Conservation (phyloP, 1,140 invertebrate species). For the Aphaenogaster floridana region DNA sequence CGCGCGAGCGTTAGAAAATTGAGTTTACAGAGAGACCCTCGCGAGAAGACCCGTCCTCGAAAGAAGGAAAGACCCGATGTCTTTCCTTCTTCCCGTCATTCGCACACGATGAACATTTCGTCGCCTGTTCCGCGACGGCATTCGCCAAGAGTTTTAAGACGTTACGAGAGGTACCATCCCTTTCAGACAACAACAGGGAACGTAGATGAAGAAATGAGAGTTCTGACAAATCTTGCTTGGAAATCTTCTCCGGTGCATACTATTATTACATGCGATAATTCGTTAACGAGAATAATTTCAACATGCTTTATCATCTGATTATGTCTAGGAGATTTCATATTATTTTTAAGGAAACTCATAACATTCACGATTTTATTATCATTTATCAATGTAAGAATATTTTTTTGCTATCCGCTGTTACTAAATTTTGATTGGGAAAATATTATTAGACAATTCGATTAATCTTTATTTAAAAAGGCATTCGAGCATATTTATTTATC, state of each 20-base stretch:
- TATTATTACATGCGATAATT: conserved; percentile 8
- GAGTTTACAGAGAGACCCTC: conserved; percentile 80
- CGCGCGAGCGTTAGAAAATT: conserved; percentile 78
- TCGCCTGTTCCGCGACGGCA: not conserved
- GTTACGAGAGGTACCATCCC: not conserved
- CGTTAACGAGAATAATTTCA: not conserved
- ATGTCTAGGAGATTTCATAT: not conserved
- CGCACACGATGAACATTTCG: conserved; percentile 7
- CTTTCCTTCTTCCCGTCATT: conserved; percentile 48
- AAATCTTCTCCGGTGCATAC: not conserved
- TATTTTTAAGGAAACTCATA: not conserved
- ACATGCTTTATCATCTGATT: not conserved
- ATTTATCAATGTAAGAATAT: not conserved
- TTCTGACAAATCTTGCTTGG: not conserved
- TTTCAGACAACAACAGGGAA: not conserved
- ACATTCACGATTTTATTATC: not conserved
- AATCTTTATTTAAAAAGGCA: not conserved
- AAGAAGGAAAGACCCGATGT: not conserved
- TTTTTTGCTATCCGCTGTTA: not conserved
- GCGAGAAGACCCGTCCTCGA: not conserved
- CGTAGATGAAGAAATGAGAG: not conserved
- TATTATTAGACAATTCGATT: not conserved
- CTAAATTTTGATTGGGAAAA: not conserved
- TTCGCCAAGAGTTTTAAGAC: not conserved
- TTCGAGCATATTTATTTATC: not conserved